phyloP scores from a whole-genome alignment of 2,113 vertebrate genomes.

The Ellobius talpinus region DNA sequence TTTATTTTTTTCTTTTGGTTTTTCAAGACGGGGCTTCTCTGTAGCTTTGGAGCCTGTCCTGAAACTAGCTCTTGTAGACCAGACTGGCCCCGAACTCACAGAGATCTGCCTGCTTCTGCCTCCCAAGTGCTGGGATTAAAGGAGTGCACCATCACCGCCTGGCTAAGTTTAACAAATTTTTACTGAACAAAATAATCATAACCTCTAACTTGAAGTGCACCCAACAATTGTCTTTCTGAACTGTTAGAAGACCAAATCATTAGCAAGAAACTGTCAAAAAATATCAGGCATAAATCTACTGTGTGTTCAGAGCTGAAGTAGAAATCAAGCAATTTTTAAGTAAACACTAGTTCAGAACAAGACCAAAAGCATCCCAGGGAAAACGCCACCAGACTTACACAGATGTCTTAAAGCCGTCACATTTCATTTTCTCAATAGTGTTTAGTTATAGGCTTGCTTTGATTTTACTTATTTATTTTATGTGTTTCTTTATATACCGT shows the following conservation, averaged over 20 bases:
- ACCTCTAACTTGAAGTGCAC: not conserved
- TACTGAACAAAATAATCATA: conserved; percentile 50
- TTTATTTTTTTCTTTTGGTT: too few species aligned
- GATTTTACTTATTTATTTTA: not conserved
- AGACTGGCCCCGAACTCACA: too few species aligned
- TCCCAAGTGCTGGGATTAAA: too few species aligned
- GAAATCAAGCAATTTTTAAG: conserved; percentile 46
- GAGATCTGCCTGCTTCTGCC: too few species aligned
- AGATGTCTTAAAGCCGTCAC: conserved; percentile 27
- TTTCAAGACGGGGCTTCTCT: too few species aligned
- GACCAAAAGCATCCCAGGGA: conserved; percentile 34
- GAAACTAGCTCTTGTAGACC: too few species aligned
- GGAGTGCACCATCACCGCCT: too few species aligned
- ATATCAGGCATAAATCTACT: conserved; percentile 21
- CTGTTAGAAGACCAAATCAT: conserved; percentile 20
- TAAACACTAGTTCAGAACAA: conserved; percentile 38
- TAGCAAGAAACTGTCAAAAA: conserved; percentile 1
- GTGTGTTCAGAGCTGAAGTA: not conserved
- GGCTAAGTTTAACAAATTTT: conserved; percentile 33
- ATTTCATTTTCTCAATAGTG: conserved; percentile 22
- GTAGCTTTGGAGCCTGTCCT: too few species aligned
- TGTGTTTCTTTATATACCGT: not conserved
- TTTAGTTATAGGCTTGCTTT: conserved; percentile 36
- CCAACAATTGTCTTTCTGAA: not conserved
- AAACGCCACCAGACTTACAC: conserved; percentile 12